These are phyloP conservation scores for Doryteuthis pealeii DNA, from an alignment of 1,140 invertebrate species.

Conservation along the genomic window DNA sequence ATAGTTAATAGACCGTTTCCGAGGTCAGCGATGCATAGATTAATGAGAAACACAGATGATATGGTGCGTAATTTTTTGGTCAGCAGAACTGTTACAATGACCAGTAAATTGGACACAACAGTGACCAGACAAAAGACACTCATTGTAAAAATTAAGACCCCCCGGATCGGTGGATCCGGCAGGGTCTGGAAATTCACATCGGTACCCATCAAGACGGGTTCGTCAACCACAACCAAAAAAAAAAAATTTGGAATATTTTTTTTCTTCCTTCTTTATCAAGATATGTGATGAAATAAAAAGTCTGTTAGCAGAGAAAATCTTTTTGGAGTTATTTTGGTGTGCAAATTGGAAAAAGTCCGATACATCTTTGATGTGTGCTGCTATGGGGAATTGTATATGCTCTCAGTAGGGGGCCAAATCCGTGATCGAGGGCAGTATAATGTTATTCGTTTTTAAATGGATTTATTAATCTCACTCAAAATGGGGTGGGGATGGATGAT, in stretches of 20 bases:
- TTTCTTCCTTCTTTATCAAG: neutral
- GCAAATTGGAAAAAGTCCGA: neutral
- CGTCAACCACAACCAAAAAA: neutral
- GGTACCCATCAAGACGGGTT: neutral
- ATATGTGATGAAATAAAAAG: neutral
- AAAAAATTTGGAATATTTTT: neutral
- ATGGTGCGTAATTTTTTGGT: neutral
- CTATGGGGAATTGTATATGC: too few species aligned
- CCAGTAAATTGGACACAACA: neutral
- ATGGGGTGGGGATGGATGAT: too few species aligned
- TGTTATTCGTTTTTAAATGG: too few species aligned
- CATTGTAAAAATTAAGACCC: neutral
- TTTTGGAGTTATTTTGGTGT: neutral
- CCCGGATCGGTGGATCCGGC: neutral
- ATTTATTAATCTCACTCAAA: too few species aligned
- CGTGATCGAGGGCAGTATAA: too few species aligned
- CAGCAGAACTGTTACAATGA: neutral
- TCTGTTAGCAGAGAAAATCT: neutral
- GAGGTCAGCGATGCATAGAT: neutral
- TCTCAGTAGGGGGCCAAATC: too few species aligned
- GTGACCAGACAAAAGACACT: neutral
- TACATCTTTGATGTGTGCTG: too few species aligned
- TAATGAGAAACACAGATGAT: neutral
- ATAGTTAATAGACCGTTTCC: conserved; percentile 3
- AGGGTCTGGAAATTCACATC: neutral